Conservation (phyloP, 2,113 vertebrate species). For the Laticauda colubrina region DNA sequence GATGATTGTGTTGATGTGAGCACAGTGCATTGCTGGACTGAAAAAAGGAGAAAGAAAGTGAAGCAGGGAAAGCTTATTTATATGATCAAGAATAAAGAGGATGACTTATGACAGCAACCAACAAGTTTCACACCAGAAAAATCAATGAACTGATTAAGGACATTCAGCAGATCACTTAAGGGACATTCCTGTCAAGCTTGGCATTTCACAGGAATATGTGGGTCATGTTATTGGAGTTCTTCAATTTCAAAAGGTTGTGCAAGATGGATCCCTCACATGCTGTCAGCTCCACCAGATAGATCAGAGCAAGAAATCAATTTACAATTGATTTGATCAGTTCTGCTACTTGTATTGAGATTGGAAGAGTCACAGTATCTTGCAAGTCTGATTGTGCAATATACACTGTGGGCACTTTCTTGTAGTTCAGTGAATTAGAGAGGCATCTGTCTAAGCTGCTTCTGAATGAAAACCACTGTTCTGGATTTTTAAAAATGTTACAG, state of each 20-base stretch:
- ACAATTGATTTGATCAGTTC: neutral
- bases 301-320: neutral
- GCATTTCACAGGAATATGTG: neutral
- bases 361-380: neutral
- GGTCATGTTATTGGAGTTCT: neutral
- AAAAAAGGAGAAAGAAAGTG: neutral
- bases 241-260: neutral
- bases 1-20: neutral
- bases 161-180: neutral
- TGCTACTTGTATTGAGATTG: neutral
- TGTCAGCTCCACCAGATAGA: neutral
- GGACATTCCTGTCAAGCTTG: neutral
- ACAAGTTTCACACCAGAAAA: neutral
- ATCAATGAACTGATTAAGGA: neutral
- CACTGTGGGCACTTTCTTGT: neutral
- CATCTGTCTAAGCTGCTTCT: neutral
- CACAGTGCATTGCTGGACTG: neutral
- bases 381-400: neutral
- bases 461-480: neutral
- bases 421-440: neutral
- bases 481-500: neutral
- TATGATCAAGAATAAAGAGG: neutral
- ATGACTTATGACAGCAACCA: neutral
- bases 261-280: neutral
- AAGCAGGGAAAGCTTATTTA: neutral